Evolutionary conservation across 2,888 invertebrate genomes (phyloP).

Genomic region (Uloborus plumipes): DNA sequence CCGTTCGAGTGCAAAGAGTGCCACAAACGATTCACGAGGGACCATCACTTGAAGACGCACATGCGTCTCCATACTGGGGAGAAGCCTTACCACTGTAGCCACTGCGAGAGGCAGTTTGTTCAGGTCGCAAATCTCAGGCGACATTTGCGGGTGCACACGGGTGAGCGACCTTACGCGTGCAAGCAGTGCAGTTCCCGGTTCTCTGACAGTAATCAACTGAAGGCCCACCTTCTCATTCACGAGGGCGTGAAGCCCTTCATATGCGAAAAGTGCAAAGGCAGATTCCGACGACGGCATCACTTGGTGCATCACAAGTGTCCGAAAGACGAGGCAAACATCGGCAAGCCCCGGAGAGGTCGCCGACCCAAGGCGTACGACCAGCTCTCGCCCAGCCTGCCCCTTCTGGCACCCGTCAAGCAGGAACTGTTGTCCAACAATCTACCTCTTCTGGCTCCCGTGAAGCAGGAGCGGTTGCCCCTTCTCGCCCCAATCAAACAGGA

Average conservation of each 20-base stretch:
- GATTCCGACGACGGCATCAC: slow-evolving; percentile 88
- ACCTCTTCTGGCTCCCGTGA: slow-evolving; percentile 32
- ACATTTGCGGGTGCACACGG: slow-evolving; percentile 90
- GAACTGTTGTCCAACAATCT: slow-evolving; percentile 43
- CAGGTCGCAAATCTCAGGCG: slow-evolving; percentile 92
- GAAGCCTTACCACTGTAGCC: slow-evolving; percentile 91
- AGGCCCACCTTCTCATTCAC: slow-evolving; percentile 89
- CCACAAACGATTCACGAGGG: slow-evolving; percentile 90
- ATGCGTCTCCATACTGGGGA: slow-evolving; percentile 93
- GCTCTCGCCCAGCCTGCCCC: slow-evolving; percentile 27
- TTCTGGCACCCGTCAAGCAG: slow-evolving; percentile 37
- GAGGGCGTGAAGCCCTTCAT: slow-evolving; percentile 90
- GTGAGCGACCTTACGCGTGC: slow-evolving; percentile 91
- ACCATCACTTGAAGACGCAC: slow-evolving; percentile 93
- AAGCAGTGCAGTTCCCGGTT: slow-evolving; percentile 87
- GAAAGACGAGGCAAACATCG: slow-evolving; percentile 68
- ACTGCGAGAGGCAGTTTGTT: slow-evolving; percentile 92
- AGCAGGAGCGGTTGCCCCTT: slow-evolving; percentile 43
- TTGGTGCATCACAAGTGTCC: slow-evolving; percentile 87
- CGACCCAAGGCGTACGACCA: slow-evolving; percentile 67
- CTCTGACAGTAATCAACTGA: slow-evolving; percentile 91
- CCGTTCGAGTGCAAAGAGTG: slow-evolving; percentile 93
- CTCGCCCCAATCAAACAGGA: not conserved
- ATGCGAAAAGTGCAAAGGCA: slow-evolving; percentile 83
- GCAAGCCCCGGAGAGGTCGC: slow-evolving; percentile 67